A percentile compares a stretch with the other conserved stretches of the same genome.
phyloP scores from a whole-genome alignment of 30 jellyfish, hydroid and myxozoan genomes.

The Chrysaora quinquecirrha region DNA sequence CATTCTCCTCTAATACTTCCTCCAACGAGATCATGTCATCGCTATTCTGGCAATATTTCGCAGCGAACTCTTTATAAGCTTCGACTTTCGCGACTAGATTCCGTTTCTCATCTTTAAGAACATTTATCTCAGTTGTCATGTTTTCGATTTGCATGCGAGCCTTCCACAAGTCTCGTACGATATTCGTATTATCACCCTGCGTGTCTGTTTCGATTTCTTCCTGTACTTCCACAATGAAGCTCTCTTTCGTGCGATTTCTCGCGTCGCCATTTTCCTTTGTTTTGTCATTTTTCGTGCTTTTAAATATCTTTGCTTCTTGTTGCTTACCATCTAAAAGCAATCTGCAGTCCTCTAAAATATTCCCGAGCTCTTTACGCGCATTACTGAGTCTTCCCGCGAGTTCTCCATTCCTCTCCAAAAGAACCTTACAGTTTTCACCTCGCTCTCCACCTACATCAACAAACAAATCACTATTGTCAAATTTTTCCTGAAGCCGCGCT shows the following conservation, averaged over 20 bases:
- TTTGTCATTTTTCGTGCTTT: background rate
- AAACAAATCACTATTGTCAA: too few relatives aligned
- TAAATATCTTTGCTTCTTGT: background rate
- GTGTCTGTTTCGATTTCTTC: background rate
- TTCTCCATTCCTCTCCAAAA: background rate
- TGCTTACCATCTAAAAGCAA: background rate
- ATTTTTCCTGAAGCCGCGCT: background rate
- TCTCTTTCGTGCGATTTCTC: background rate
- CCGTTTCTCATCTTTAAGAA: constrained; percentile 26
- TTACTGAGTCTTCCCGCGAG: background rate
- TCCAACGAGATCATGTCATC: constrained; percentile 44
- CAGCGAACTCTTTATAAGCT: constrained; percentile 15
- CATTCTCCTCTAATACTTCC: constrained; percentile 56
- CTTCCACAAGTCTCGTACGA: constrained; percentile 48
- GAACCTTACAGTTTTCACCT: background rate
- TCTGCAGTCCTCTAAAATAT: background rate
- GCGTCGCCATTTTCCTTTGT: background rate
- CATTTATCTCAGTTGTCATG: constrained; percentile 19
- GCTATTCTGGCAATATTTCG: constrained; percentile 6
- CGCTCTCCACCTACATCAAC: background rate
- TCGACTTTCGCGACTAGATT: constrained; percentile 27
- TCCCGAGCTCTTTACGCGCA: background rate
- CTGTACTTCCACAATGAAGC: background rate
- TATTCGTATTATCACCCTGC: constrained; percentile 5
- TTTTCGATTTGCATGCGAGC: constrained; percentile 43